Evolutionary conservation across 30 jellyfish, hydroid and myxozoan genomes (phyloP).

Genomic region (Pelagia noctiluca): DNA sequence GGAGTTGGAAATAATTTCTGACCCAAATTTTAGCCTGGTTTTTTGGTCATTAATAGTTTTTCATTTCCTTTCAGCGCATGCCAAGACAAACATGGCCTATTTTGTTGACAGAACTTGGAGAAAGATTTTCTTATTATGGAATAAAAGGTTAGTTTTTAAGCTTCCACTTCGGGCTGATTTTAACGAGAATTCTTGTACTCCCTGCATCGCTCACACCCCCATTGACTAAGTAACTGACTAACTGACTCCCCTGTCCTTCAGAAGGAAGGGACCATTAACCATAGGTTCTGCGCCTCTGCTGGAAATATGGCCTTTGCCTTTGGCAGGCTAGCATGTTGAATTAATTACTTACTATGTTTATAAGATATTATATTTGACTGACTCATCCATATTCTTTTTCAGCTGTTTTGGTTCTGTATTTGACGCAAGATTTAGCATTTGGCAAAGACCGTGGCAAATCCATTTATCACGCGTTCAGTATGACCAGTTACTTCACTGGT

Average conservation of each 20-base stretch:
- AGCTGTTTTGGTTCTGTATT: slow-evolving; percentile 92
- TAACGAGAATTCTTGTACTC: too few relatives aligned
- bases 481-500: slow-evolving; percentile 97
- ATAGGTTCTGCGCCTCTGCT: too few relatives aligned
- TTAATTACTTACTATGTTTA: too few relatives aligned
- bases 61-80: slow-evolving; percentile 69
- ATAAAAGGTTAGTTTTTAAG: slow-evolving; percentile 79
- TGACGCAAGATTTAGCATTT: slow-evolving; percentile 67
- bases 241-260: too few relatives aligned
- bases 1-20: too few relatives aligned
- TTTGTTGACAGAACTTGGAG: slow-evolving; percentile 81
- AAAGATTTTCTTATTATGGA: slow-evolving; percentile 92
- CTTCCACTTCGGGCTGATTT: background rate
- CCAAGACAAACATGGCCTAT: slow-evolving; percentile 94
- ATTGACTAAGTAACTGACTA: too few relatives aligned
- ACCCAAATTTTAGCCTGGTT: background rate
- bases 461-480: slow-evolving; percentile 95
- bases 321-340: too few relatives aligned
- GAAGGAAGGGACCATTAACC: too few relatives aligned
- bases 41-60: background rate
- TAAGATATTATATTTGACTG: too few relatives aligned
- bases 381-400: background rate
- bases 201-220: too few relatives aligned
- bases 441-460: slow-evolving; percentile 81
- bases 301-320: too few relatives aligned